Evolutionary conservation across 2,797 vertebrate species (phyloP), one percentile per base, ranked within the genome.

Genomic region (Malurus splendens): DNA sequence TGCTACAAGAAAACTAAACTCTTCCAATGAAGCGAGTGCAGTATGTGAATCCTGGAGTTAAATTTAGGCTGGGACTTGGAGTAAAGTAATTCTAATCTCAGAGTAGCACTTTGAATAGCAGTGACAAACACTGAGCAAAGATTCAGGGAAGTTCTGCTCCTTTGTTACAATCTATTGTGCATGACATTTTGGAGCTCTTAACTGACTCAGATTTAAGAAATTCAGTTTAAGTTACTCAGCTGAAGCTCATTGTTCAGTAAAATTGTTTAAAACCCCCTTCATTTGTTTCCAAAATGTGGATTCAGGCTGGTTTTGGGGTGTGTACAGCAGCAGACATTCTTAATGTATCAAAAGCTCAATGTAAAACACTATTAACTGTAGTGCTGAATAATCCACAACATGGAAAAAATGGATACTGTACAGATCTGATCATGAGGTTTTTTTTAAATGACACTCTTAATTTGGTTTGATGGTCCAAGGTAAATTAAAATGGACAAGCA

Each of bases 1-100:
- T 80, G 81, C 83, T 93, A 33, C 60, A 79, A 48, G 68, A 2
- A 15, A 76, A 62, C 76, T 87, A 87, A 90, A 90, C 62, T 59
- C 66, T 54, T 62, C 77, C 80, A 84, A 4, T 36, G 78, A 91
- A 76, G 62, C 0, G 15, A 90, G 42, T 41, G 72, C 91, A 85
- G 60, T 82, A 27, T 33, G 38, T 41, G 89, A 82, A 88, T 92
- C 77, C 89, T 28, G 57, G 32, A 84, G 59, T 79, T 94, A 74
- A 89, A 93, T 94, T 92, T 94, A 94, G 90, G 85, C 81, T 52
- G 82, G 54, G 85, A 68, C 50, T 90, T 20, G 39, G 72, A 75
- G 62, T 45, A 82, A 54, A 11, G 2, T 9, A 83, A 89, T 66
- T 90, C 77, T 88, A 47, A 89, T 75, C 93, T 92, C 84, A 38